Conservation (phyloP, 2,888 invertebrate genomes). For the Acanthosepion lycidas region DNA sequence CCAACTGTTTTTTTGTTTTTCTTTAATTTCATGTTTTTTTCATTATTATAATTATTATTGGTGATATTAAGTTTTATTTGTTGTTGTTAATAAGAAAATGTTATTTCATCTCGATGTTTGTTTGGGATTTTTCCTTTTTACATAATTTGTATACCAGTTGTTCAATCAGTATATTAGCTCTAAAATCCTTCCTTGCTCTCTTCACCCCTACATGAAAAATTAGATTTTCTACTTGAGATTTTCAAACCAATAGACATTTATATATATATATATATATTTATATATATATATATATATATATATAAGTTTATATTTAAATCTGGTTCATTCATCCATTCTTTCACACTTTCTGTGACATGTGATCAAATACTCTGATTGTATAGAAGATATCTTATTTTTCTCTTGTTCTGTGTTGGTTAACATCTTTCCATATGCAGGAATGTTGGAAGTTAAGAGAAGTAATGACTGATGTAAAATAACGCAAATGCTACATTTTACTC, state of each 20-base stretch:
- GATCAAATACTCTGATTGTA: neutral
- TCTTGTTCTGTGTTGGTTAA: neutral
- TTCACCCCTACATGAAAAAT: neutral
- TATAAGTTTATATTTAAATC: neutral
- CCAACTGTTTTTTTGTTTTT: neutral
- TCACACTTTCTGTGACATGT: neutral
- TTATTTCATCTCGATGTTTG: neutral
- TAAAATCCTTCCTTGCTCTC: no score
- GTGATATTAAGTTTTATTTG: neutral
- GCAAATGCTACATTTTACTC: neutral
- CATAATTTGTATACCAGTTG: no score
- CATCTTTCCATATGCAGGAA: neutral
- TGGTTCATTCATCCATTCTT: neutral
- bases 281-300: neutral
- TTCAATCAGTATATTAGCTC: no score
- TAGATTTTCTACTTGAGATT: neutral
- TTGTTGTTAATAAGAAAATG: constrained; percentile 23
- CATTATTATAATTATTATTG: neutral
- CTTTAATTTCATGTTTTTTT: neutral
- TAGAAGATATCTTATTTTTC: constrained; percentile 1
- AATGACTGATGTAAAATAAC: neutral
- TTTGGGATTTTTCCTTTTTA: no score
- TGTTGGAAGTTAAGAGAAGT: neutral
- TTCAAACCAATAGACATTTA: neutral
- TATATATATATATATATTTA: neutral